phyloP scores from a whole-genome alignment of 2,797 vertebrate genomes.

The Scomberomorus guttatus region DNA sequence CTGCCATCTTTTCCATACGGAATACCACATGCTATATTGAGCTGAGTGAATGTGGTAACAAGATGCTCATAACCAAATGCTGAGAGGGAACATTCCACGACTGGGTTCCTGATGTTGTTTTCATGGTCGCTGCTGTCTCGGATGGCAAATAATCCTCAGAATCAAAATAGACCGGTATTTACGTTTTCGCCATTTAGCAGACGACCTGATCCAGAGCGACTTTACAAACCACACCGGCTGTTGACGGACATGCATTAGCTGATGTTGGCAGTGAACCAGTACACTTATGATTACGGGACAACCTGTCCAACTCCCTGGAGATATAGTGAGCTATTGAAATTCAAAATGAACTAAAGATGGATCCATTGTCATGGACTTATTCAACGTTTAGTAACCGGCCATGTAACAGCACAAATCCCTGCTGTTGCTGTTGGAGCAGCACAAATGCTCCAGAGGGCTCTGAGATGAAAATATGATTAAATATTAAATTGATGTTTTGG shows the following conservation, averaged over 20 bases:
- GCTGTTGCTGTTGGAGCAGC: constrained; percentile 34
- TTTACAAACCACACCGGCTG: neutral
- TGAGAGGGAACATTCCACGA: constrained; percentile 75
- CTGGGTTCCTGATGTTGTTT: constrained; percentile 80
- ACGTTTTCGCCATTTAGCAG: constrained; percentile 23
- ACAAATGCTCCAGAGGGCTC: constrained; percentile 40
- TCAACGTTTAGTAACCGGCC: constrained; percentile 6
- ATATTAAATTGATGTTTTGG: constrained; percentile 63
- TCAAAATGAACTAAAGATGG: neutral
- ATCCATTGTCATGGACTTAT: constrained; percentile 6
- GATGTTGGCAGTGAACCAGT: constrained; percentile 19
- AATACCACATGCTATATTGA: constrained; percentile 73
- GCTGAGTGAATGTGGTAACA: constrained; percentile 77
- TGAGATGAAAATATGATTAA: constrained; percentile 62
- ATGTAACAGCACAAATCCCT: neutral
- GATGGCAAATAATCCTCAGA: constrained; percentile 63
- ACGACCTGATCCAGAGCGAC: neutral
- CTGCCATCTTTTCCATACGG: constrained; percentile 71
- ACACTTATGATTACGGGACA: neutral
- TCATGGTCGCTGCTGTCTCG: constrained; percentile 50
- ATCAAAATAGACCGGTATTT: constrained; percentile 63
- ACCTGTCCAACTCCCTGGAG: neutral
- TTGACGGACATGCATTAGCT: constrained; percentile 15
- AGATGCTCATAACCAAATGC: constrained; percentile 73
- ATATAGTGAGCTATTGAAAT: neutral